Base-by-base conservation (phyloP, 2,113 vertebrate genomes). In the Callorhinus ursinus region DNA sequence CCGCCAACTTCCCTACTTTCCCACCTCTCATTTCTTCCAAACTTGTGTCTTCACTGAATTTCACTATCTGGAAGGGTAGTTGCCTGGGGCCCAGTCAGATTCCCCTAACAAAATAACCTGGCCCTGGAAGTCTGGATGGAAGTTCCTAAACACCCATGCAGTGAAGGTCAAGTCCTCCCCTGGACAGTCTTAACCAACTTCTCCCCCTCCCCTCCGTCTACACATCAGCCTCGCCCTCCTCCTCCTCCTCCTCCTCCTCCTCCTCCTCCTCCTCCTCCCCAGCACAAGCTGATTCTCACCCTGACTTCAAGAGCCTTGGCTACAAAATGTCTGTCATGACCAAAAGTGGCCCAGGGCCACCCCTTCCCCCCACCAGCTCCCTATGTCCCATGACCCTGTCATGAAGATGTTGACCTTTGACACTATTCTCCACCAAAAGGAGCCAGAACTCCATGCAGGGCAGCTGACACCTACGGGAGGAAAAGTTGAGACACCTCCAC, bases 301-400 rank as follows among this genome's bases (percentile, higher is more conserved):
- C 33, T 4, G 33, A 53, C 51, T 57, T 83, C 67, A 33, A 77
- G n/a, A 87, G 33, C 42, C 51, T 31, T 51, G 3, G 6, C 22
- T 69, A 65, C 51, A 61, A 67, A 86, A 69, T 51, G 82, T 21
- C 21, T 26, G 18, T 55, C 57, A 65, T 1, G 7, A 51, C 21
- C 13, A 0, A 19, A 77, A 83, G 16, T 57, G 53, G 14, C 57
- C 49, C 57, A 82, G 18, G 15, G 49, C 21, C 77, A 36, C 55
- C 57, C 59, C 33, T 77, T 42, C 55, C 13, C 42, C 46, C 15
- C 61, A 69, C 10, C 2, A 53, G 39, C 21, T 13, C 26, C 51
- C 16, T 18, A 2, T 18, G 14, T 7, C 55, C 61, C 19, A 1
- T 0, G 2, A 2, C 36, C n/a, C 57, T 36, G 15, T 63, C 31